Base-by-base conservation (phyloP, 1,140 invertebrate genomes). In the Philopotamus ludificatus region DNA sequence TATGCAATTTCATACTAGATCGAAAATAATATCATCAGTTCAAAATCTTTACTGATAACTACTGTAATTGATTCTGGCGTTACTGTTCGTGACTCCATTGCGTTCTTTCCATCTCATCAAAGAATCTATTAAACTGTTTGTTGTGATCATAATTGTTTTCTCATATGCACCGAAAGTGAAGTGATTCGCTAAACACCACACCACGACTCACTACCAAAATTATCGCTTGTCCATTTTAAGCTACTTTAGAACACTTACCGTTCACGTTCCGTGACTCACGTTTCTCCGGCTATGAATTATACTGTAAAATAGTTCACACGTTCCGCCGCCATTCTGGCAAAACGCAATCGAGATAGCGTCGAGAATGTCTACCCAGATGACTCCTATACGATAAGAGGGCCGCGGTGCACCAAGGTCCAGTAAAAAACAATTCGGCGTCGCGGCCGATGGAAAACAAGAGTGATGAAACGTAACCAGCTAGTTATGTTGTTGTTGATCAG, bases 391-490 rank as follows among this genome's bases (percentile, higher is more conserved):
- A 34, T 34, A 34, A n/a, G n/a, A n/a, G n/a, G n/a, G n/a, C n/a
- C n/a, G n/a, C n/a, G n/a, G 4, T 34, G 28, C 28, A 34, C 28
- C 28, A 34, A 34, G 28, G 28, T 34, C 12, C 28, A 7, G 28
- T 4, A 18, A 15, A 49, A 49, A 49, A 23, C 2, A 54, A 12
- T 21, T n/a, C n/a, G n/a, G n/a, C n/a, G n/a, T n/a, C n/a, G 51
- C 51, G 9, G 1, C 16, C 55, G 41, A n/a, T 22, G 28, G 26
- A 42, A 58, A 58, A 34, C 41, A 23, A 58, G 39, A 58, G 55
- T 58, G 55, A 44, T 58, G 55, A 34, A 58, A 44, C 55, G 47
- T 16, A 21, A 4, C 18, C 3, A 22, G 12, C 23, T 10, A 15
- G n/a, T n/a, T 8, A n/a, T n/a, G 8, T 8, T n/a, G n/a, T n/a